A percentile compares a stretch with the other conserved stretches of the same genome.
Conservation (phyloP, 1,140 invertebrate genomes). For the Paraescarpia echinospica region DNA sequence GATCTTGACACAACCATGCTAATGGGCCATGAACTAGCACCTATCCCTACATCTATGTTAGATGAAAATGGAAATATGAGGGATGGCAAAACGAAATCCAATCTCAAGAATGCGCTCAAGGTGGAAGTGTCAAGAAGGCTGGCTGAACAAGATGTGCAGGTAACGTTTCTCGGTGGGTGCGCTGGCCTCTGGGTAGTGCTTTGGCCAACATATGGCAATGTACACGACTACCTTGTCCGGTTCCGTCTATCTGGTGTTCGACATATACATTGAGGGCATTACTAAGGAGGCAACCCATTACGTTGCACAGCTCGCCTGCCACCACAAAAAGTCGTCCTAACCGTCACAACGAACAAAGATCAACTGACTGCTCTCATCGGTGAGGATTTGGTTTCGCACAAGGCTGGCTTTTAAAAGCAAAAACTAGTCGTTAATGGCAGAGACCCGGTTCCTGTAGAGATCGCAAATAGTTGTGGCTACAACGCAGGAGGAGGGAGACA, state of each 20-base stretch:
- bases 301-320: no score
- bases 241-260: neutral
- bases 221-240: no score
- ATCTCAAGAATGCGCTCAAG: conserved; percentile 11
- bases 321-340: no score
- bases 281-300: neutral
- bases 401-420: neutral
- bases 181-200: neutral
- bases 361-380: no score
- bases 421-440: no score
- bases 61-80: conserved; percentile 16
- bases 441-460: no score
- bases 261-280: neutral
- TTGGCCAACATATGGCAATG: no score
- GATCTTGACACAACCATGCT: neutral
- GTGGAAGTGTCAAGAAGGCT: neutral
- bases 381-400: no score
- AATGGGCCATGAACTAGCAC: conserved; percentile 10
- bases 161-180: neutral
- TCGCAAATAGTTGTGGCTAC: no score
- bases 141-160: neutral
- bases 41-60: neutral
- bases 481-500: neutral
- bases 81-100: conserved; percentile 14
- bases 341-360: neutral